Evolutionary conservation across 1,140 invertebrate species (phyloP).

Genomic region (Thaumatotibia leucotreta): DNA sequence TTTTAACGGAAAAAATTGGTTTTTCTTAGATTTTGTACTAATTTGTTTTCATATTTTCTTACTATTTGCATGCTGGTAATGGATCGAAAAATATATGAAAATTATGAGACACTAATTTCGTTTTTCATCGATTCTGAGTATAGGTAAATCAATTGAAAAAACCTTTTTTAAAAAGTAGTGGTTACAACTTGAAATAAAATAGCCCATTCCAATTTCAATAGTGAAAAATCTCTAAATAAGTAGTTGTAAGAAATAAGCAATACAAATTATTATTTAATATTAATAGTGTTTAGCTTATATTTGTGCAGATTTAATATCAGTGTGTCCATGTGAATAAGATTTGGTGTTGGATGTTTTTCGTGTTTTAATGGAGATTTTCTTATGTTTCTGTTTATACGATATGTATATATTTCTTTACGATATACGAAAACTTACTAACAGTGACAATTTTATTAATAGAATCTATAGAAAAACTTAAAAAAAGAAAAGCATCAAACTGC

Average conservation of each 20-base stretch:
- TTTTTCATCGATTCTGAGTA: no score
- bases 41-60: no score
- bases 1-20: no score
- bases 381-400: constrained; percentile 24
- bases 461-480: not conserved
- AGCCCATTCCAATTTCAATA: not conserved
- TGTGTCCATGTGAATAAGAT: constrained; percentile 32
- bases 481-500: not conserved
- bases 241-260: not conserved
- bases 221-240: not conserved
- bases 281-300: not conserved
- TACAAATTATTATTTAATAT: not conserved
- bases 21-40: no score
- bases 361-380: constrained; percentile 21
- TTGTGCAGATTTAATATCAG: constrained; percentile 17
- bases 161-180: no score
- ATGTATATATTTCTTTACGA: not conserved
- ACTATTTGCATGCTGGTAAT: no score
- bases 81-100: no score
- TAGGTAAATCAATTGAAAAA: no score
- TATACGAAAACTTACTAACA: not conserved
- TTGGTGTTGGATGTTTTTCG: constrained; percentile 29
- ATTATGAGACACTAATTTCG: no score
- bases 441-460: not conserved
- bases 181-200: no score